These are phyloP conservation scores for Achroia grisella DNA, from an alignment of 1,140 invertebrate genomes.

Conservation along the genomic window DNA sequence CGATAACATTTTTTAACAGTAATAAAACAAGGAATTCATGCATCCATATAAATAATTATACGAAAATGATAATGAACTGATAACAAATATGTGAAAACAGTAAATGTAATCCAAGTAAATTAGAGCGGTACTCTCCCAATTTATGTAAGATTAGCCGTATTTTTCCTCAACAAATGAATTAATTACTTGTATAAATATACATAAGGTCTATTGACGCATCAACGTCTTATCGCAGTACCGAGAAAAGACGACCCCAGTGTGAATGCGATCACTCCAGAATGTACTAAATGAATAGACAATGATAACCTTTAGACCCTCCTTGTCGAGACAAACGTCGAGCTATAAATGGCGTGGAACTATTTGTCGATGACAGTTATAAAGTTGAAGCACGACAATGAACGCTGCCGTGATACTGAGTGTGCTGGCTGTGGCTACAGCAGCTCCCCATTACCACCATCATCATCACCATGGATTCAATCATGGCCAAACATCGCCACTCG, in stretches of 20 bases:
- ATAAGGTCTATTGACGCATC: too few relatives aligned
- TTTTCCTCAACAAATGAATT: too few relatives aligned
- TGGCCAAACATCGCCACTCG: constrained; percentile 1
- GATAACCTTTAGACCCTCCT: constrained; percentile 29
- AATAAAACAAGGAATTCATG: too few relatives aligned
- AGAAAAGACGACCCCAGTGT: constrained; percentile 1
- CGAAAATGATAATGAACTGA: too few relatives aligned
- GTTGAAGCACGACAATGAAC: constrained; percentile 15
- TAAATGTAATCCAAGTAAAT: too few relatives aligned
- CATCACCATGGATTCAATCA: not conserved
- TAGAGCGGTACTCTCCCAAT: too few relatives aligned
- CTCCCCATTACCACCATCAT: constrained; percentile 9
- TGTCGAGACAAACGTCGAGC: not conserved
- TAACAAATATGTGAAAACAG: too few relatives aligned
- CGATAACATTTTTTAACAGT: too few relatives aligned
- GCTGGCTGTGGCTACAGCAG: constrained; percentile 22
- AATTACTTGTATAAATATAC: too few relatives aligned
- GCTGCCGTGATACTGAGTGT: constrained; percentile 14
- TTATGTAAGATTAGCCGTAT: too few relatives aligned
- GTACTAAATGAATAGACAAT: constrained; percentile 44
- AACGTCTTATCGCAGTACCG: not conserved
- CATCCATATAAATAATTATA: too few relatives aligned
- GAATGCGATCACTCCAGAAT: constrained; percentile 23
- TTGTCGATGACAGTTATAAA: constrained; percentile 9
- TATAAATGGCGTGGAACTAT: constrained; percentile 17